Percentiles rank a stretch among this genome's conserved stretches.
Evolutionary conservation across 2,113 vertebrate species (phyloP).

Genomic region (Hemibagrus wyckioides): DNA sequence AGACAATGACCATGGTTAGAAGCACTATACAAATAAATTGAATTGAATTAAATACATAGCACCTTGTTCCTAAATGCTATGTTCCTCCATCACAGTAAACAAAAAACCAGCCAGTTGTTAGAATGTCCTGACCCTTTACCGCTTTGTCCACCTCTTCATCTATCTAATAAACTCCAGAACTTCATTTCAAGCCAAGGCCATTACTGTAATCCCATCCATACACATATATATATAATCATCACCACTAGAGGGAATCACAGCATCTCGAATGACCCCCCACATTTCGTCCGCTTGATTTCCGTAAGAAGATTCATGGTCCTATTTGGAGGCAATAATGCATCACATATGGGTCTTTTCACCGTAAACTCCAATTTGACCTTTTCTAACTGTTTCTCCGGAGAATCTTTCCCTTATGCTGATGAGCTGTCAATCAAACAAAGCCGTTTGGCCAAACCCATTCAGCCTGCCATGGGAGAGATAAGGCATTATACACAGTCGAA

Average conservation of each 20-base stretch:
- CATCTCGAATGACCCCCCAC: slow-evolving; percentile 46
- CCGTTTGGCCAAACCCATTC: slow-evolving; percentile 37
- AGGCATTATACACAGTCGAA: slow-evolving; percentile 54
- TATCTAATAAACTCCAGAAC: slow-evolving; percentile 9
- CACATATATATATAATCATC: neutral
- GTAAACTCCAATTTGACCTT: slow-evolving; percentile 62
- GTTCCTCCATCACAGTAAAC: neutral
- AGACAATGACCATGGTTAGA: too few species aligned
- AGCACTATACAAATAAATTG: too few species aligned
- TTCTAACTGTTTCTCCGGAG: slow-evolving; percentile 40
- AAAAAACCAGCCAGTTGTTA: neutral
- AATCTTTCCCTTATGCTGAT: slow-evolving; percentile 20
- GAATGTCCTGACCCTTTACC: neutral
- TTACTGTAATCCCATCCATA: slow-evolving; percentile 12
- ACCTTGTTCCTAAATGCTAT: neutral
- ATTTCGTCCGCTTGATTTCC: slow-evolving; percentile 22
- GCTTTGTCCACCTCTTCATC: neutral
- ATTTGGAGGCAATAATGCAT: slow-evolving; percentile 54
- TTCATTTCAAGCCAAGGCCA: slow-evolving; percentile 24
- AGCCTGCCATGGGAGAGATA: slow-evolving; percentile 54
- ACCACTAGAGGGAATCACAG: slow-evolving; percentile 64
- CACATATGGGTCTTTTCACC: slow-evolving; percentile 57
- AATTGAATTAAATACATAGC: too few species aligned
- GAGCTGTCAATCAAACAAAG: slow-evolving; percentile 56
- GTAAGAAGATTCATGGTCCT: slow-evolving; percentile 55